These are phyloP conservation scores for Drosophila azteca DNA, from an alignment of 1,140 invertebrate species.

Conservation along the genomic window DNA sequence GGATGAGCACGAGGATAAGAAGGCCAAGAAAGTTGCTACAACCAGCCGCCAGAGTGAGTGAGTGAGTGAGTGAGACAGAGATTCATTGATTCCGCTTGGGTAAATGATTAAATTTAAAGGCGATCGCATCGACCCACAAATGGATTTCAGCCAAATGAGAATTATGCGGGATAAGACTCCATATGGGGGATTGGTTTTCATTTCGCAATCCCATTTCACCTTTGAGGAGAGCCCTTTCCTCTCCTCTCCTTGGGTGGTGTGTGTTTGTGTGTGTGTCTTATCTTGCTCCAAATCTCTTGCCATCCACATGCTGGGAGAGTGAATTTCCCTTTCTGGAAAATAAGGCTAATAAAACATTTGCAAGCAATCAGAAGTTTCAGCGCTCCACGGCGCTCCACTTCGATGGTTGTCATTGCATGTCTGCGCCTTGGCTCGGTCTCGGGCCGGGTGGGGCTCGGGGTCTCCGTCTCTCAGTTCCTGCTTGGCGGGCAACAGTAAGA, in stretches of 20 bases:
- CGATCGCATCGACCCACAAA: neutral
- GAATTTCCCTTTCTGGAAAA: slow-evolving; percentile 30
- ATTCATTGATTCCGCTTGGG: slow-evolving; percentile 30
- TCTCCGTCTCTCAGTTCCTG: neutral
- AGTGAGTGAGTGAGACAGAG: neutral
- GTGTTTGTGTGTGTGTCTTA: slow-evolving; percentile 12
- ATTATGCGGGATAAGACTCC: slow-evolving; percentile 13
- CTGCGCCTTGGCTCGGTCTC: slow-evolving; percentile 12
- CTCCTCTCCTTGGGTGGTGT: no score
- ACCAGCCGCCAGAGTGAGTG: slow-evolving; percentile 5
- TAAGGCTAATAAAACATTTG: slow-evolving; percentile 77
- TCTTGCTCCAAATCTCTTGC: slow-evolving; percentile 32
- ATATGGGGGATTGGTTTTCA: slow-evolving; percentile 17
- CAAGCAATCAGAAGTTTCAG: slow-evolving; percentile 73
- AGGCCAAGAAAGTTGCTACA: neutral
- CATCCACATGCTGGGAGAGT: neutral
- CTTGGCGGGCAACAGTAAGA: slow-evolving; percentile 38
- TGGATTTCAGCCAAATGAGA: no score
- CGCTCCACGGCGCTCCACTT: slow-evolving; percentile 47
- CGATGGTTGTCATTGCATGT: slow-evolving; percentile 77
- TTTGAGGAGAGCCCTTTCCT: neutral
- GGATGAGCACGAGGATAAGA: slow-evolving; percentile 5
- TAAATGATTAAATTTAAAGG: slow-evolving; percentile 9
- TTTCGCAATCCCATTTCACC: slow-evolving; percentile 41
- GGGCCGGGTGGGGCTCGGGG: no score